phyloP scores from a whole-genome alignment of 2,797 vertebrate genomes.

The Coreius guichenoti region DNA sequence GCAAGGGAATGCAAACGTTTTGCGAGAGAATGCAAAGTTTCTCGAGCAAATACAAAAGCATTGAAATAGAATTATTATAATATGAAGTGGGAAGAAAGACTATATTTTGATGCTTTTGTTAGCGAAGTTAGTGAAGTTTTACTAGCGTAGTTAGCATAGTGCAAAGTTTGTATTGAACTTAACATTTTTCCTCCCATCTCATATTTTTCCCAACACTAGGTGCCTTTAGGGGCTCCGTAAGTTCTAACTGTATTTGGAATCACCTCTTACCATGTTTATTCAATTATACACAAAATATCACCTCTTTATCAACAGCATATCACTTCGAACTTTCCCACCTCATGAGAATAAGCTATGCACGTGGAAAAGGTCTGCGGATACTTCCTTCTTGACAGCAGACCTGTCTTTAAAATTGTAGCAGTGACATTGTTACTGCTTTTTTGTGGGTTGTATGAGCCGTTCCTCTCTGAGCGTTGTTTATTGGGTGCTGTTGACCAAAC shows the following conservation, averaged over 20 bases:
- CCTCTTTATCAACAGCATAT: constrained; percentile 10
- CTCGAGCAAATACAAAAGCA: no score
- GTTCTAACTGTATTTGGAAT: background rate
- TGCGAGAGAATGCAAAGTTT: no score
- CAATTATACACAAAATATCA: background rate
- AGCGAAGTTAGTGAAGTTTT: no score
- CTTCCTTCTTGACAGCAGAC: constrained; percentile 32
- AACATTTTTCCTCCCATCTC: background rate
- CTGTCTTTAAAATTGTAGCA: constrained; percentile 20
- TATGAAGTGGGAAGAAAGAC: no score
- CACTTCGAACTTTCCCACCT: constrained; percentile 6
- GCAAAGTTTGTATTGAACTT: no score
- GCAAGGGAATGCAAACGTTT: no score
- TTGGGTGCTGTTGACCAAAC: constrained; percentile 29
- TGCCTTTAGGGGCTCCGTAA: background rate
- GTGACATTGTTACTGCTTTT: constrained; percentile 7
- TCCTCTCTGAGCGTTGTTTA: constrained; percentile 16
- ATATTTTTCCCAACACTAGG: background rate
- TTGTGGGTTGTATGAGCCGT: background rate
- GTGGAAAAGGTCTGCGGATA: constrained; percentile 11
- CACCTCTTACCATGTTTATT: background rate
- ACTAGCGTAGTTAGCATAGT: no score
- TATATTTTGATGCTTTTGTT: no score
- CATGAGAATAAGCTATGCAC: constrained; percentile 55
- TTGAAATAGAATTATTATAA: no score